Evolutionary conservation across 64 coral and sea anemone species (phyloP).

Genomic region (Stichodactyla helianthus): DNA sequence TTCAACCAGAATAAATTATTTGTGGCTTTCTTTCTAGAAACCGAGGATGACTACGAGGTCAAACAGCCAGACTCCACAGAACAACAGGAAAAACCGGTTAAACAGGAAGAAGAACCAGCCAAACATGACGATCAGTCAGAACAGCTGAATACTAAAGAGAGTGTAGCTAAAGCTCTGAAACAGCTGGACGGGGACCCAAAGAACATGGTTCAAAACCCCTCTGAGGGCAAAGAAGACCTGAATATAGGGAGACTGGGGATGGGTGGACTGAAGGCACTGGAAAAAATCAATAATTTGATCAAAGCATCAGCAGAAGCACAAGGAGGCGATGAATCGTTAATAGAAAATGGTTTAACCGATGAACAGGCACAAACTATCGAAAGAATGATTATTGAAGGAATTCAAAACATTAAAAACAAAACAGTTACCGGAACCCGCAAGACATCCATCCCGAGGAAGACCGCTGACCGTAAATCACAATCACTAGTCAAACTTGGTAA

Average conservation of each 20-base stretch:
- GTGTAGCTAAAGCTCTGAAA: constrained; percentile 44
- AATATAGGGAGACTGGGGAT: constrained; percentile 89
- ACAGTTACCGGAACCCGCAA: constrained; percentile 20
- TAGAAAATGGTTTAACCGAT: constrained; percentile 83
- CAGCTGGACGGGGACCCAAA: constrained; percentile 51
- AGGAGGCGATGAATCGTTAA: constrained; percentile 50
- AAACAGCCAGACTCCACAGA: not conserved
- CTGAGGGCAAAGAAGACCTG: constrained; percentile 55
- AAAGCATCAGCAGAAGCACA: constrained; percentile 86
- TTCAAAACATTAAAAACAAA: constrained; percentile 85
- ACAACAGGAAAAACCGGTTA: constrained; percentile 6
- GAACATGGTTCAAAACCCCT: constrained; percentile 6
- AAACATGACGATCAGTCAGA: not conserved
- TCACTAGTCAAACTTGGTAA: not conserved
- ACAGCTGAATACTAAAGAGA: constrained; percentile 5
- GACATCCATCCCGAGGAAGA: constrained; percentile 46
- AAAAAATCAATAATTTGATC: constrained; percentile 94
- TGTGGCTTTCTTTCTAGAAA: not conserved
- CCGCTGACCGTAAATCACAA: not conserved
- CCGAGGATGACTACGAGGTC: constrained; percentile 33
- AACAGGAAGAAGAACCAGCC: not conserved
- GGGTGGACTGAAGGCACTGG: constrained; percentile 88
- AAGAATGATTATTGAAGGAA: constrained; percentile 97
- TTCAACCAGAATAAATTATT: not conserved
- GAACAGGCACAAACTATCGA: constrained; percentile 92